Base-by-base conservation (phyloP, 64 coral and sea anemone genomes). In the Platygyra sinensis region DNA sequence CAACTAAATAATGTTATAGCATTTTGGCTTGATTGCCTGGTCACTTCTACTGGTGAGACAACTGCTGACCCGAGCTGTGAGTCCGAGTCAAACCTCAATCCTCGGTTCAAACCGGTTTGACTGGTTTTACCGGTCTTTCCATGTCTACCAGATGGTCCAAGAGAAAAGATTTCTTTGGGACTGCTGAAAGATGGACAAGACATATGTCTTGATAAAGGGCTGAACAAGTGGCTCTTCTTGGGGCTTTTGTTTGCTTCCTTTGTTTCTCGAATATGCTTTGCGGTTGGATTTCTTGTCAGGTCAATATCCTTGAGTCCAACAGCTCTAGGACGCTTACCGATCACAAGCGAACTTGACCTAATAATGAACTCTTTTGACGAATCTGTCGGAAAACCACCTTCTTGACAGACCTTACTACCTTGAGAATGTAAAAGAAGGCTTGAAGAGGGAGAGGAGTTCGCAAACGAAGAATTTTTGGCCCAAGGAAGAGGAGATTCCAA, bases 221-320 rank as follows among this genome's bases (percentile, higher is more conserved):
- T 91, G 19, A 80, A 77, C 3, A 75, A 42, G 15, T 89, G 73
- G n/a, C 60, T 89, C 71, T 87, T 87, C 60, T 55, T 72, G 20
- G 72, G 72, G 52, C 86, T 82, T 87, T 81, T 96, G 76, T 64
- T 93, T n/a, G 69, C 83, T 73, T 89, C 91, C 50, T 87, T 93
- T 17, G 95, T 88, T 71, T 74, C 20, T 88, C 83, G 91, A 32
- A 94, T 75, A 77, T 94, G 83, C 59, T 87, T 78, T 13, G 91
- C 95, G 19, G 51, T 52, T 36, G 33, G 59, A 57, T 97, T 97
- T 57, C 80, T 87, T 8, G 67, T 88, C 63, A 97, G 75, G 38
- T 97, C 88, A 27, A 97, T 57, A 30, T 97, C 91, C 62, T 97
- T 97, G 0, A 94, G 62, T 11, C 95, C 95, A 33, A 90, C 10